Evolutionary conservation across 2,113 vertebrate genomes (phyloP).

Genomic region (Parus major): DNA sequence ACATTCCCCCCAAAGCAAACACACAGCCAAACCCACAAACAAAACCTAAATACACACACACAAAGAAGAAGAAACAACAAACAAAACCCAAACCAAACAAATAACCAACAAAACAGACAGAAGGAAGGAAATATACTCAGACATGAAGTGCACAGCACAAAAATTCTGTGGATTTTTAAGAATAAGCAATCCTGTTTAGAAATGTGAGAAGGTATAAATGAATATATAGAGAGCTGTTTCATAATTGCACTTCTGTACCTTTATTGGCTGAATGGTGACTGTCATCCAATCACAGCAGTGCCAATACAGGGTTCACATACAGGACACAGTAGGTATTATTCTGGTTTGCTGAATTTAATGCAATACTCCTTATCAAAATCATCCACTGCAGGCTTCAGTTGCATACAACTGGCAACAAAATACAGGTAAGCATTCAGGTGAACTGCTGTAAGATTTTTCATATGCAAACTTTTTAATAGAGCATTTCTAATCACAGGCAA

Average conservation of each 20-base stretch:
- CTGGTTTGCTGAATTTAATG: not conserved
- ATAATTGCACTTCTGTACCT: not conserved
- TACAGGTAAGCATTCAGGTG: not conserved
- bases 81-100: not conserved
- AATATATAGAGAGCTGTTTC: not conserved
- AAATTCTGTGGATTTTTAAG: not conserved
- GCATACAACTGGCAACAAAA: not conserved
- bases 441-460: not conserved
- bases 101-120: not conserved
- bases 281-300: not conserved
- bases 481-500: not conserved
- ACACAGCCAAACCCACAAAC: not conserved
- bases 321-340: not conserved
- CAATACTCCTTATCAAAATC: not conserved
- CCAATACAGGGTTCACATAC: not conserved
- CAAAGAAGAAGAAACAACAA: not conserved
- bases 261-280: not conserved
- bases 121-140: not conserved
- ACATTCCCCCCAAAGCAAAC: fast-evolving
- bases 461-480: not conserved
- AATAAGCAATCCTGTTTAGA: not conserved
- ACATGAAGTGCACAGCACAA: not conserved
- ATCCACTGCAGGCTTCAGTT: not conserved
- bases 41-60: not conserved
- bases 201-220: not conserved